A percentile compares a stretch with the other conserved stretches of the same genome.
phyloP scores from a whole-genome alignment of 37 sponge, comb jelly and placozoan genomes.

The Spongilla lacustris region DNA sequence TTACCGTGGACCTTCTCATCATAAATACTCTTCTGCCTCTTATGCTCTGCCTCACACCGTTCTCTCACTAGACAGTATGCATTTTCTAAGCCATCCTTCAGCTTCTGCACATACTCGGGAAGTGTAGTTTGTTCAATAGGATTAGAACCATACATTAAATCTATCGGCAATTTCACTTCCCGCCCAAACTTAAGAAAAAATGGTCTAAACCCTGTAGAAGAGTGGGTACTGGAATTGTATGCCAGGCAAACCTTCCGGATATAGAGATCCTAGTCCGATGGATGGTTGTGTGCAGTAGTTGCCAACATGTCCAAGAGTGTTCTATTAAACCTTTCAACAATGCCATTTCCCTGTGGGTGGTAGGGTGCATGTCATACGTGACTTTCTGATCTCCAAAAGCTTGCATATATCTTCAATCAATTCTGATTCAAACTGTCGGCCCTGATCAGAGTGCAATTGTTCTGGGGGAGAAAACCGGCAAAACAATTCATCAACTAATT shows the following conservation, averaged over 20 bases:
- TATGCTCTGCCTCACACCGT: background rate
- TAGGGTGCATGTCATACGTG: constrained; percentile 26
- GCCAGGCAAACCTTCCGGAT: constrained; percentile 12
- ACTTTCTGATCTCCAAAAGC: constrained; percentile 24
- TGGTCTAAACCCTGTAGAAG: constrained; percentile 26
- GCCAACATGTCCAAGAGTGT: constrained; percentile 21
- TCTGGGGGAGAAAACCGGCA: constrained; percentile 4
- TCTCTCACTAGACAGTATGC: constrained; percentile 3
- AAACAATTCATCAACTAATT: constrained; percentile 4
- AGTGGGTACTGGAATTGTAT: constrained; percentile 20
- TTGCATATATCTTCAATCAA: constrained; percentile 8
- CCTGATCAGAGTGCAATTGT: constrained; percentile 23
- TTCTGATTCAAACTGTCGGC: constrained; percentile 24
- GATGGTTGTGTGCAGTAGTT: constrained; percentile 5
- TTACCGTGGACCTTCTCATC: constrained; percentile 15
- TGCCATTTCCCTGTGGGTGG: constrained; percentile 32
- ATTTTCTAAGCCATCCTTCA: constrained; percentile 5
- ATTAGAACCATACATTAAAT: constrained; percentile 28
- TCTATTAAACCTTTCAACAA: constrained; percentile 26
- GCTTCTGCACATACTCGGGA: background rate
- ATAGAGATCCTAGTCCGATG: constrained; percentile 19
- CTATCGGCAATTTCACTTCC: constrained; percentile 27
- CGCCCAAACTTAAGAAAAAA: constrained; percentile 27
- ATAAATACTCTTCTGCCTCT: constrained; percentile 9
- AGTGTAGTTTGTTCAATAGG: background rate